Base-by-base conservation (phyloP, 2,113 vertebrate species). In the Thermophis baileyi region DNA sequence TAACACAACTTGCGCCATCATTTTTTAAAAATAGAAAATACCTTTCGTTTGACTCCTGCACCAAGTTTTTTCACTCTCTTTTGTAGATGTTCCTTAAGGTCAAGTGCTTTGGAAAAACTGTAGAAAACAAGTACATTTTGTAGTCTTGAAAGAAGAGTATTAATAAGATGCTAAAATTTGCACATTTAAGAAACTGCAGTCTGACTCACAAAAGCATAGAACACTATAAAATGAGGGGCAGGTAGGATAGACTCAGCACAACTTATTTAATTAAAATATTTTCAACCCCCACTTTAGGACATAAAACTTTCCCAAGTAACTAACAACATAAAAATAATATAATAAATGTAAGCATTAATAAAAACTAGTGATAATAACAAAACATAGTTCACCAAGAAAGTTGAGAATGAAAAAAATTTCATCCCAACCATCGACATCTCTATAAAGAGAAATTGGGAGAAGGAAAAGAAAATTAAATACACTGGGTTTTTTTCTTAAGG, bases 31-130 rank as follows among this genome's bases (percentile, higher is more conserved):
- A 49, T 11, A 44, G 47, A 4, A 63, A 60, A n/a, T 95, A 99
- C 99, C 99, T 99, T 99, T 94, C 99, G 97, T 95, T 99, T 99
- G 88, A 99, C 96, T 91, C 99, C 99, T 0, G 97, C 97, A 0
- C 98, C 98, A 87, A 99, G 95, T 85, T 97, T 98, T 97, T 99
- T 99, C 0, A 98, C 95, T 0, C 97, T 98, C 97, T 99, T 99
- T 96, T 98, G 97, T 93, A 99, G 93, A 95, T 99, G 98, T 27
- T 99, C 99, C 94, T 98, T 99, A 1, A 99, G 96, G 96, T 99
- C 99, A 97, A 99, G 97, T 90, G 98, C 99, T 2, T 96, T 98
- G 24, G 98, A 95, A 92, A 99, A 98, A 74, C 99, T 99, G 98
- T 35, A 88, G 95, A 91, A 44, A 49, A 46, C 6, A 95, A 87